A percentile compares a stretch with the other conserved stretches of the same genome.
Evolutionary conservation across 1,140 invertebrate species (phyloP).

Genomic region (Spodoptera litura): DNA sequence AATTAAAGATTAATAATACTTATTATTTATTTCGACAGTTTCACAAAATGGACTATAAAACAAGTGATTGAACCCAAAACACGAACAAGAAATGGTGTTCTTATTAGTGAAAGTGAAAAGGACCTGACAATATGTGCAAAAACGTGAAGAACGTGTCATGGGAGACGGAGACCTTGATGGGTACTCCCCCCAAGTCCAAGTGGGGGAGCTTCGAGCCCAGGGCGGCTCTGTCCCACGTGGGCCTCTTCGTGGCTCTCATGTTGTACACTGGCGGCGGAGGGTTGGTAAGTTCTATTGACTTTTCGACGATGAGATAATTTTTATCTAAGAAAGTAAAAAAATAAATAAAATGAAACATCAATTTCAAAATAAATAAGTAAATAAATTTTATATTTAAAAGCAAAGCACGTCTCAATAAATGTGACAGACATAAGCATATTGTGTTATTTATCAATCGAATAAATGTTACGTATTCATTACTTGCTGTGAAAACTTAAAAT

Average conservation of each 20-base stretch:
- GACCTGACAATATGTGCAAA: conserved; percentile 72
- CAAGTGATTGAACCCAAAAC: neutral
- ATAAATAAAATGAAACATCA: neutral
- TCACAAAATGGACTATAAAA: conserved; percentile 17
- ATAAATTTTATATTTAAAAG: neutral
- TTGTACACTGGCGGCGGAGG: conserved; percentile 91
- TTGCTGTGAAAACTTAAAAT: conserved; percentile 31
- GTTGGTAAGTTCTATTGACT: conserved; percentile 87
- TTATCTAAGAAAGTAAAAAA: neutral
- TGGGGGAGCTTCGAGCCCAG: conserved; percentile 87
- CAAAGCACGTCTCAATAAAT: neutral
- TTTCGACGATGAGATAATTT: neutral
- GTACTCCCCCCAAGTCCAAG: conserved; percentile 65
- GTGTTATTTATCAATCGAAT: neutral
- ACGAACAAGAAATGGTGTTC: conserved; percentile 41
- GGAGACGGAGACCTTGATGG: conserved; percentile 84
- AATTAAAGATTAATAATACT: too few species aligned
- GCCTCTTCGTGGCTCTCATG: conserved; percentile 90
- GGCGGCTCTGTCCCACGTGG: conserved; percentile 89
- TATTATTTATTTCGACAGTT: conserved; percentile 8
- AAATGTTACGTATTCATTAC: conserved; percentile 8
- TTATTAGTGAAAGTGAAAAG: conserved; percentile 49
- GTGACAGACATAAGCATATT: neutral
- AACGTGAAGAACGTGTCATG: conserved; percentile 77
- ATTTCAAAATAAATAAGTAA: too few species aligned